Evolutionary conservation across 2,888 invertebrate genomes (phyloP), one percentile per base, ranked within the genome.

Genomic region (Teleogryllus oceanicus): DNA sequence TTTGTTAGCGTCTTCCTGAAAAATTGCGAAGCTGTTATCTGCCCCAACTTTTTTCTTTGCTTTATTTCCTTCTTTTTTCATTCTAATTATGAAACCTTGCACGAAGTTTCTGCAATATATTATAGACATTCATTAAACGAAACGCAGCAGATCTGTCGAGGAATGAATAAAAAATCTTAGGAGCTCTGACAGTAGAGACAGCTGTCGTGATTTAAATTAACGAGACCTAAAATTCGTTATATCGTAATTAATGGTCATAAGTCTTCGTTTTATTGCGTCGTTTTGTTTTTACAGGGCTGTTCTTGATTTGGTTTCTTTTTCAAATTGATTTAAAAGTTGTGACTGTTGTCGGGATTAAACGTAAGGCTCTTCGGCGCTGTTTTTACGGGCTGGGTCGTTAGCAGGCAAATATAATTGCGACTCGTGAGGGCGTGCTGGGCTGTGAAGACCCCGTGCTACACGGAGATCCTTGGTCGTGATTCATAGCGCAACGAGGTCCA

Each of bases 241-340:
- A 18, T 62, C 62, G 62, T 62, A 62, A 62, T 62, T 62, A 62
- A 62, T 62, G 62, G 62, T 62, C 62, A 62, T 62, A 62, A 62
- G 62, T 62, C 62, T 62, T 62, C 62, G n/a, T 62, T 62, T 62
- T n/a, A 62, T 62, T 62, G 62, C 16, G 62, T 12, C 62, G 62
- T 62, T 62, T 62, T 62, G 62, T 62, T 62, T 62, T 62, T 62
- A 62, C 62, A 62, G 8, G n/a, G 13, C 4, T 4, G n/a, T 62
- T 62, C 62, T 62, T n/a, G 62, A 62, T 62, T 62, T 62, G n/a
- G 62, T 62, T 18, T 62, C n/a, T 62, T 62, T 62, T 11, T 62
- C 62, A 13, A 62, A 18, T 62, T 62, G 62, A 62, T 62, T 62
- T 62, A 18, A 62, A 62, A 62, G 62, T 62, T 62, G 62, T 62